Evolutionary conservation across 2,797 vertebrate genomes (phyloP).

Genomic region (Semotilus atromaculatus): DNA sequence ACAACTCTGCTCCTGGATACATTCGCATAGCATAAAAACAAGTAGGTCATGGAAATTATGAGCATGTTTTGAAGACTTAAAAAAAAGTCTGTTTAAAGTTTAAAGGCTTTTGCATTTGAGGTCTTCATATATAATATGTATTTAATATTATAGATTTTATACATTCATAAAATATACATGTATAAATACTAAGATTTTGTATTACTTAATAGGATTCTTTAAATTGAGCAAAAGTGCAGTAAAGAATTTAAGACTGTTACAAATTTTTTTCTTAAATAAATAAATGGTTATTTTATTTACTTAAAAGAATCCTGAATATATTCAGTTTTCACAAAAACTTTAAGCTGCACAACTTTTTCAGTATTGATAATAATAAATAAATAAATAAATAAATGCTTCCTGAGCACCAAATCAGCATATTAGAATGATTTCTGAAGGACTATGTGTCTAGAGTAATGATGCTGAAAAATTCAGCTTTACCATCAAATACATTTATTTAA

Average conservation of each 20-base stretch:
- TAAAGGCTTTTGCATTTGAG: too few species aligned
- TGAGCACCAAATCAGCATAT: background rate
- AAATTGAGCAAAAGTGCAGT: background rate
- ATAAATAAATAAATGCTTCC: too few species aligned
- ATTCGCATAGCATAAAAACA: slow-evolving; percentile 24
- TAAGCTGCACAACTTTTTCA: too few species aligned
- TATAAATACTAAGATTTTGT: background rate
- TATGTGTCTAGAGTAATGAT: background rate
- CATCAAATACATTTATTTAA: background rate
- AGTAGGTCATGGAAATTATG: background rate
- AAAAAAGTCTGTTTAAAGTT: too few species aligned
- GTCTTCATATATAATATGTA: background rate
- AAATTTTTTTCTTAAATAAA: too few species aligned
- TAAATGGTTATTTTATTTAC: background rate
- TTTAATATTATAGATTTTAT: background rate
- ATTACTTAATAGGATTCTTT: background rate
- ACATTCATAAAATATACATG: background rate
- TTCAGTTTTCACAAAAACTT: background rate
- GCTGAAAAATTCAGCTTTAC: background rate
- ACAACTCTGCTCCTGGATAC: slow-evolving; percentile 19
- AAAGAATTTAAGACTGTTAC: background rate
- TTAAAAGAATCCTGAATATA: background rate
- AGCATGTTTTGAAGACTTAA: background rate
- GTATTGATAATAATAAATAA: too few species aligned
- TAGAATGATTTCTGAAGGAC: background rate